A percentile compares a stretch with the other conserved stretches of the same genome.
Evolutionary conservation across 53 echinoderm and acorn worm species (phyloP).

Genomic region (Holothuria scabra): DNA sequence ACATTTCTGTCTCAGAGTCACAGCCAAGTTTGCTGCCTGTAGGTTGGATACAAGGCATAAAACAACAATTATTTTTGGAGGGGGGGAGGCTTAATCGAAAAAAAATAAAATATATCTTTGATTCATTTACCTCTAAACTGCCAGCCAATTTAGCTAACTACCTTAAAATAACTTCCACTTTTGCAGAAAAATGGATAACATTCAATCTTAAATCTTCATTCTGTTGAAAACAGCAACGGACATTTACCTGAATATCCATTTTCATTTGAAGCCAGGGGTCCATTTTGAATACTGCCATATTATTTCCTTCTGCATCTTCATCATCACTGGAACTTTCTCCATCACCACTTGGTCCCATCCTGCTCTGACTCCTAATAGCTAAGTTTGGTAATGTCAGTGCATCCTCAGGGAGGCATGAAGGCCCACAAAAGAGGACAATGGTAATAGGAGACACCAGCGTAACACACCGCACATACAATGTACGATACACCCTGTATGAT

Average conservation of each 20-base stretch:
- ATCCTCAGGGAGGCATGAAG: conserved; percentile 88
- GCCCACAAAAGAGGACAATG: conserved; percentile 89
- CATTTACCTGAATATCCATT: conserved; percentile 76
- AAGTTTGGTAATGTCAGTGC: conserved; percentile 79
- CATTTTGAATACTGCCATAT: conserved; percentile 80
- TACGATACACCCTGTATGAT: conserved; percentile 58
- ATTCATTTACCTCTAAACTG: neutral
- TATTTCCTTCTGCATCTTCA: conserved; percentile 24
- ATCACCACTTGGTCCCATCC: conserved; percentile 68
- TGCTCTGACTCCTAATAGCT: conserved; percentile 33
- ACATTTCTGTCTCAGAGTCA: conserved; percentile 90
- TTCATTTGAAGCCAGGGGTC: conserved; percentile 91
- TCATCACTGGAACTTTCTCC: conserved; percentile 76
- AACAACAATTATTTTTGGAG: neutral
- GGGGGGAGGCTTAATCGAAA: neutral
- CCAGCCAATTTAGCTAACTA: no score
- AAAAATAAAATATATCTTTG: neutral
- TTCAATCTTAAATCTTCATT: no score
- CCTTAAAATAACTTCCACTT: no score
- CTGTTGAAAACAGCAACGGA: neutral
- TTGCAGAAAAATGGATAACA: no score
- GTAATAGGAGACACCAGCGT: conserved; percentile 86
- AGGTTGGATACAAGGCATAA: neutral
- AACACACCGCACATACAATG: conserved; percentile 82
- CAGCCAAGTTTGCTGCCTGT: conserved; percentile 82